These are phyloP conservation scores for Melieria omissa DNA, from an alignment of 2,888 invertebrate species.

Conservation along the genomic window DNA sequence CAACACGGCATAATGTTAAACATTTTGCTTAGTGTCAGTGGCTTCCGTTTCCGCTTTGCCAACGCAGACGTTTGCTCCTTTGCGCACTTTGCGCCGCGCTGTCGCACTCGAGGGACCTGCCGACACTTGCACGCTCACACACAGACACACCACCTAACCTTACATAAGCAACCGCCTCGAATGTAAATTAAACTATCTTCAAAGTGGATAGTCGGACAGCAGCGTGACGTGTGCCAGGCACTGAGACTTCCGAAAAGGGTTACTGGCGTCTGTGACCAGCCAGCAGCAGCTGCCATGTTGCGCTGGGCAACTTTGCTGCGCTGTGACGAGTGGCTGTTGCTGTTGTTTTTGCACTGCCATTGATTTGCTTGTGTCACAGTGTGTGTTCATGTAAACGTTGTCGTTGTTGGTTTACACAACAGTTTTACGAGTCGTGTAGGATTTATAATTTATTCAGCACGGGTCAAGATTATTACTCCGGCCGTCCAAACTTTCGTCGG, in stretches of 20 bases:
- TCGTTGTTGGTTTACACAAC: slow-evolving; percentile 49
- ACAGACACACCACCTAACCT: not conserved
- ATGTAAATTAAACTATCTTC: slow-evolving; percentile 64
- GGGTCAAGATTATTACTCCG: slow-evolving; percentile 36
- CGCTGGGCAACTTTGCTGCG: not conserved
- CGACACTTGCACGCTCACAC: not conserved
- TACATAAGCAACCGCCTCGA: slow-evolving; percentile 54
- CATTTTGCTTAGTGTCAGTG: slow-evolving; percentile 64
- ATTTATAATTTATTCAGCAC: slow-evolving; percentile 36
- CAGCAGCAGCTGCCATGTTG: not conserved
- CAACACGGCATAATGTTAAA: slow-evolving; percentile 58
- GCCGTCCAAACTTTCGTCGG: too few relatives aligned
- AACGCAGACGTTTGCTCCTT: slow-evolving; percentile 26
- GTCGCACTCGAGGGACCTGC: slow-evolving; percentile 14
- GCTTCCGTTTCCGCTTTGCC: slow-evolving; percentile 52
- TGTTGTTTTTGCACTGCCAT: slow-evolving; percentile 12
- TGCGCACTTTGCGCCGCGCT: slow-evolving; percentile 10
- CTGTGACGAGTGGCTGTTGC: not conserved
- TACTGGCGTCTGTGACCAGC: not conserved
- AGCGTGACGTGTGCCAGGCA: slow-evolving; percentile 38
- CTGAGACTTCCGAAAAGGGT: slow-evolving; percentile 25
- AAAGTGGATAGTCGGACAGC: slow-evolving; percentile 46
- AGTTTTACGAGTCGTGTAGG: not conserved
- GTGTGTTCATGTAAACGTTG: slow-evolving; percentile 45
- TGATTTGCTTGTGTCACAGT: slow-evolving; percentile 11